Evolutionary conservation across 2,797 vertebrate species (phyloP), one percentile per base, ranked within the genome.

Genomic region (Tarsius wallacei): DNA sequence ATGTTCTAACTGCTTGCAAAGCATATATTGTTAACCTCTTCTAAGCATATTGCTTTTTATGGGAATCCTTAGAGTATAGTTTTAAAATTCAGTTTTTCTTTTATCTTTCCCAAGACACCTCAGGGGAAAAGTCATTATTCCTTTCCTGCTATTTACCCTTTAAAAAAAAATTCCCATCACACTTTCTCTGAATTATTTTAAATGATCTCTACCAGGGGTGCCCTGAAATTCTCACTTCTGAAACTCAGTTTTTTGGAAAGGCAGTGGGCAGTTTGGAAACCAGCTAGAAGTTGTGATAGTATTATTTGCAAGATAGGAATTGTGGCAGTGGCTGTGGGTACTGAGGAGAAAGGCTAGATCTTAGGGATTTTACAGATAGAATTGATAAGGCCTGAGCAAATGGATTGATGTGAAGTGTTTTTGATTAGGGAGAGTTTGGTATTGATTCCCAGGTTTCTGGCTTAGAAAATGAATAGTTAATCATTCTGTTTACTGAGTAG

Each of bases 71-170:
- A 74, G 36, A 85, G 13, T 51, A 49, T 85, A 81, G 68, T 90
- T 76, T 89, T 68, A 80, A 95, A 90, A 81, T 81, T 21, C 33
- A 77, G 7, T 81, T 85, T 91, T 94, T 73, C 24, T 84, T 94
- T 73, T 85, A 85, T 81, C 68, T 86, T 90, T 90, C 22, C 28
- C 17, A 33, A 90, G 33, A 76, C 7, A 55, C 47, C 22, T 53
- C 21, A 55, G 53, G 59, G 42, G 51, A 64, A 88, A 78, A 94
- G 36, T 94, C 26, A 63, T 86, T 74, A 77, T 61, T 92, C 47
- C 5, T 66, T 71, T 70, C 55, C 31, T 96, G 42, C 28, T 82
- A 2, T 82, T 94, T 55, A 78, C n/a, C 16, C 53, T 73, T 77
- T 47, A 42, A 42, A 42, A 42, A 42, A 42, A 42, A 42, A 42